Conservation (phyloP, 2,888 invertebrate genomes). For the Ichneumoninae sp. region DNA sequence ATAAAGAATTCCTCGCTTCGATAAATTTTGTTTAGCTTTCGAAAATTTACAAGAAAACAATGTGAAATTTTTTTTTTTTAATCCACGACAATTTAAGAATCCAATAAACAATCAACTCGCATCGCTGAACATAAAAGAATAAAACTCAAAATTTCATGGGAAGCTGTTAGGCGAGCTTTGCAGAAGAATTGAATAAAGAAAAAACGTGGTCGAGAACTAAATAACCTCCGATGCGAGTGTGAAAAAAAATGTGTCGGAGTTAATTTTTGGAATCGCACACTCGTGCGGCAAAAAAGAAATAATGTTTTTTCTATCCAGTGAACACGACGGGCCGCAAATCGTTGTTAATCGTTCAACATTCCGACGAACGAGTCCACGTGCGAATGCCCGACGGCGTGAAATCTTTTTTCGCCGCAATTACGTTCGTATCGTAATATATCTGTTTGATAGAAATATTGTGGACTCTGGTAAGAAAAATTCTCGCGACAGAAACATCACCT, state of each 20-base stretch:
- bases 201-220: not conserved
- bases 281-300: not conserved
- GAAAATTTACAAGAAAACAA: too few relatives aligned
- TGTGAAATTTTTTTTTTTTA: too few relatives aligned
- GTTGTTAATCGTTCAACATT: not conserved
- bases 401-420: not conserved
- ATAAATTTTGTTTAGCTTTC: too few relatives aligned
- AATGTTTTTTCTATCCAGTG: not conserved
- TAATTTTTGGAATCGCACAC: not conserved
- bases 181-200: not conserved
- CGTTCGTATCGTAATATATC: not conserved
- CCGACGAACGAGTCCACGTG: not conserved
- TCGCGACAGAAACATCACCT: conserved; percentile 58
- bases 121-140: not conserved
- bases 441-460: not conserved
- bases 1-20: too few relatives aligned
- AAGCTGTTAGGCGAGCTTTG: not conserved
- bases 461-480: conserved; percentile 3
- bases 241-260: not conserved
- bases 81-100: too few relatives aligned
- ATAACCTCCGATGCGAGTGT: not conserved
- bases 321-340: not conserved
- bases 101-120: too few relatives aligned
- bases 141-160: not conserved
- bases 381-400: not conserved